Evolutionary conservation across 2,888 invertebrate genomes (phyloP).

Genomic region (Andrena bucephala): DNA sequence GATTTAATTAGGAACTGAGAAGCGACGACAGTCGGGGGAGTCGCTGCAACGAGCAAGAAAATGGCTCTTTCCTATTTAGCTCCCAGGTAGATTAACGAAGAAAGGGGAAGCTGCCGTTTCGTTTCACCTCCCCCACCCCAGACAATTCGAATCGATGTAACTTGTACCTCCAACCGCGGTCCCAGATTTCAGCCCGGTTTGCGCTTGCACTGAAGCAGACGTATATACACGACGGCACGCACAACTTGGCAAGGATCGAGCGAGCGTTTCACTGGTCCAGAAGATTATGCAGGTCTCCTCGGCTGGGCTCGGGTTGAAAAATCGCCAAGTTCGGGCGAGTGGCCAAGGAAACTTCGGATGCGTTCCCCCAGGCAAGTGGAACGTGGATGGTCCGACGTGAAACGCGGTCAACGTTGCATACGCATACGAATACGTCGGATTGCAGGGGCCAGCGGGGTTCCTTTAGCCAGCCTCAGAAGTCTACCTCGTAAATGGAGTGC

Average conservation of each 20-base stretch:
- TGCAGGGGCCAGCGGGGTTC: slow-evolving; percentile 10
- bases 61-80: background rate
- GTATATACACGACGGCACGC: slow-evolving; percentile 1
- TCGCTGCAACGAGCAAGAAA: background rate
- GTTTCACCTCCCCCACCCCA: background rate
- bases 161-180: background rate
- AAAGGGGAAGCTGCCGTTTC: background rate
- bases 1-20: background rate
- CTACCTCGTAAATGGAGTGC: slow-evolving; percentile 81
- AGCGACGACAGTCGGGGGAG: background rate
- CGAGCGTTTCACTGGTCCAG: slow-evolving; percentile 27
- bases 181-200: background rate
- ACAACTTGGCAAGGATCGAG: slow-evolving; percentile 45
- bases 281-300: slow-evolving; percentile 28
- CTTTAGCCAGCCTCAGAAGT: slow-evolving; percentile 58
- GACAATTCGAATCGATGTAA: background rate
- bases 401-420: slow-evolving; percentile 47
- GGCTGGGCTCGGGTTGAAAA: slow-evolving; percentile 44
- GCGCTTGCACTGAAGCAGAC: slow-evolving; percentile 1
- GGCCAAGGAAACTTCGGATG: slow-evolving; percentile 70
- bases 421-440: slow-evolving; percentile 50
- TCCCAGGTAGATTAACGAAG: background rate
- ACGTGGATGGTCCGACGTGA: slow-evolving; percentile 48
- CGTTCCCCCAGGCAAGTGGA: slow-evolving; percentile 47
- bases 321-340: slow-evolving; percentile 63